These are phyloP conservation scores for Dipodomys stephensi DNA, from an alignment of 2,113 vertebrate species.

Conservation along the genomic window DNA sequence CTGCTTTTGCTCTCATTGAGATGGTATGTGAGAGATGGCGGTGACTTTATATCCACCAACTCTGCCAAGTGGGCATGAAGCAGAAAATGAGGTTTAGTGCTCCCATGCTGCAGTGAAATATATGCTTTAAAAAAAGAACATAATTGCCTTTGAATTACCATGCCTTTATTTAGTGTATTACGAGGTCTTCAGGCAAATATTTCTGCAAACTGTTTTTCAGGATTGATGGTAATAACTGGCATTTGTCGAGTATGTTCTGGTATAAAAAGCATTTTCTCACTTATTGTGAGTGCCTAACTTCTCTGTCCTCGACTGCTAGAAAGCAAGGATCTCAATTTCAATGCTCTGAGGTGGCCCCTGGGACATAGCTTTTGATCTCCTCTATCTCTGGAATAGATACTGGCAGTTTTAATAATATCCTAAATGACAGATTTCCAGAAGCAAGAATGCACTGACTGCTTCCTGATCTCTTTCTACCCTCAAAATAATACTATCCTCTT, in stretches of 20 bases:
- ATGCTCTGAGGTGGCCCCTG: conserved; percentile 7
- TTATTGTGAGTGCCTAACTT: background rate
- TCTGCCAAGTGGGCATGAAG: conserved; percentile 66
- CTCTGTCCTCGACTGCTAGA: background rate
- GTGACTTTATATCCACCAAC: conserved; percentile 43
- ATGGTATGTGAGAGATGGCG: background rate
- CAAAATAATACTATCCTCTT: conserved; percentile 51
- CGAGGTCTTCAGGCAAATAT: conserved; percentile 57
- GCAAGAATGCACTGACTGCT: conserved; percentile 34
- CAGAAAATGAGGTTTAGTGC: conserved; percentile 63
- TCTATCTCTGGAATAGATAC: conserved; percentile 45
- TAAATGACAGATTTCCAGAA: conserved; percentile 70
- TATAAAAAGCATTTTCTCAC: conserved; percentile 48
- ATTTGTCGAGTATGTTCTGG: background rate
- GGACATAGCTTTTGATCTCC: conserved; percentile 46
- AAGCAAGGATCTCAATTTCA: background rate
- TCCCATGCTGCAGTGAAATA: conserved; percentile 43
- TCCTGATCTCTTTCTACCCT: conserved; percentile 50
- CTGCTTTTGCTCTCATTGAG: background rate
- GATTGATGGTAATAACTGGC: conserved; percentile 26
- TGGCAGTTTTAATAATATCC: conserved; percentile 45
- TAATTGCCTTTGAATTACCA: conserved; percentile 56
- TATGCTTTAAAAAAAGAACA: conserved; percentile 62
- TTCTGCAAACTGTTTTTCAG: conserved; percentile 37
- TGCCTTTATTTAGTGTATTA: conserved; percentile 60